These are phyloP conservation scores for Zaprionus nigranus DNA, from an alignment of 1,140 invertebrate species.

Conservation along the genomic window DNA sequence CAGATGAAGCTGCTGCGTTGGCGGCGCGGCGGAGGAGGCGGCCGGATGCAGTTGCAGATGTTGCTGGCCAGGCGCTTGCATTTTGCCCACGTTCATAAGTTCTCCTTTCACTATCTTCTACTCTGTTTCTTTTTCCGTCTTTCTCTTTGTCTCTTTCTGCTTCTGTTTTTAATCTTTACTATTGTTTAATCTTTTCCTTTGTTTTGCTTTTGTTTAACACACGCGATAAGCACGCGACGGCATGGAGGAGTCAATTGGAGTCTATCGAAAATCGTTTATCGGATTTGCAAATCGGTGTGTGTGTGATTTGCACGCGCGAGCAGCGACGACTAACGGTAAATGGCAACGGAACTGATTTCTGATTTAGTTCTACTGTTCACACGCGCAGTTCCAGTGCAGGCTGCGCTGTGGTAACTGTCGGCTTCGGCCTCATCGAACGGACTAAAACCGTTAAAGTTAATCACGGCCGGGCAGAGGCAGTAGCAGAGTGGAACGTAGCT, in stretches of 20 bases:
- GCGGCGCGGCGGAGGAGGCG: slow-evolving; percentile 55
- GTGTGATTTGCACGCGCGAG: slow-evolving; percentile 21
- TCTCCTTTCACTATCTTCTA: not conserved
- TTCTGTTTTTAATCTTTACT: slow-evolving; percentile 15
- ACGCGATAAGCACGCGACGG: slow-evolving; percentile 38
- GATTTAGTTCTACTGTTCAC: slow-evolving; percentile 13
- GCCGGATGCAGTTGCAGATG: slow-evolving; percentile 58
- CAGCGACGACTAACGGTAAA: slow-evolving; percentile 21
- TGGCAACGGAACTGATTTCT: slow-evolving; percentile 34
- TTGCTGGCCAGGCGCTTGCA: slow-evolving; percentile 66
- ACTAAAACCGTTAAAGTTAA: slow-evolving; percentile 84
- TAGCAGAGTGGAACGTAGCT: slow-evolving; percentile 55
- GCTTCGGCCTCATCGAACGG: slow-evolving; percentile 81
- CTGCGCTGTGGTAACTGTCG: slow-evolving; percentile 58
- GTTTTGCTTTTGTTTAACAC: slow-evolving; percentile 15
- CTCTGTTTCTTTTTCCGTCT: not conserved
- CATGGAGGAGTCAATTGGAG: slow-evolving; percentile 1
- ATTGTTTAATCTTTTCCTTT: slow-evolving; percentile 11
- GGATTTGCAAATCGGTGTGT: slow-evolving; percentile 24
- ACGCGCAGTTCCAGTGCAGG: slow-evolving; percentile 45
- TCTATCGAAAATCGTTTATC: slow-evolving; percentile 14
- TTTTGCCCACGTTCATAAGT: slow-evolving; percentile 76
- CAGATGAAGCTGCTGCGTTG: slow-evolving; percentile 72
- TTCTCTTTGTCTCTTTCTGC: slow-evolving; percentile 8
- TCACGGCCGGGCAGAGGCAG: slow-evolving; percentile 65